phyloP scores from a whole-genome alignment of 2,888 invertebrate genomes.

The Cantharis nigra region DNA sequence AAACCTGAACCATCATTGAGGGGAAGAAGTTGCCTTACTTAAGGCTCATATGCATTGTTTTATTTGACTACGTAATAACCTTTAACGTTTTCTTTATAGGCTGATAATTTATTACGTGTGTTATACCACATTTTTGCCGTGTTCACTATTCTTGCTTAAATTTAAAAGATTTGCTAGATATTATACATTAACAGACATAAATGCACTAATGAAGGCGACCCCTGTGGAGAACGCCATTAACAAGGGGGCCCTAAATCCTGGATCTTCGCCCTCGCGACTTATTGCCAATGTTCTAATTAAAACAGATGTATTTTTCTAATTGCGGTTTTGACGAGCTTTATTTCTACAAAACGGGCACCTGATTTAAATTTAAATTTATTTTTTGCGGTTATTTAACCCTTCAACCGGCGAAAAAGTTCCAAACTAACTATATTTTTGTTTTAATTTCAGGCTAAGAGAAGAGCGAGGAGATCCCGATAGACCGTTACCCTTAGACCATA shows the following conservation, averaged over 20 bases:
- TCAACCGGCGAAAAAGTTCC: not conserved
- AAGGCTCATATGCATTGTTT: constrained; percentile 39
- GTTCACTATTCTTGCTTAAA: not conserved
- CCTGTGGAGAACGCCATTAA: constrained; percentile 48
- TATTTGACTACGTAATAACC: constrained; percentile 40
- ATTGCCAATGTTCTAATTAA: constrained; percentile 52
- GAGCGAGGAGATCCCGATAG: constrained; percentile 85
- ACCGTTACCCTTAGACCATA: constrained; percentile 78
- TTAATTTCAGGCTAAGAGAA: constrained; percentile 78
- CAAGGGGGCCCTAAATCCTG: constrained; percentile 42
- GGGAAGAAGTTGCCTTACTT: constrained; percentile 36
- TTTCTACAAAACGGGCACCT: constrained; percentile 39
- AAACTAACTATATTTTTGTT: constrained; percentile 33
- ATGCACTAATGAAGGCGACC: constrained; percentile 46
- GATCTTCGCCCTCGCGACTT: constrained; percentile 41
- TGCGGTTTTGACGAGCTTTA: constrained; percentile 31
- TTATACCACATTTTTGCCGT: constrained; percentile 18
- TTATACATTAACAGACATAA: constrained; percentile 32
- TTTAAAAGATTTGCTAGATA: constrained; percentile 25
- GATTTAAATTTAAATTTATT: constrained; percentile 30
- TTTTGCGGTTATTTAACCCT: not conserved
- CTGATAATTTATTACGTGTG: constrained; percentile 42
- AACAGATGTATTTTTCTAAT: constrained; percentile 54
- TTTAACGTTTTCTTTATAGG: constrained; percentile 38
- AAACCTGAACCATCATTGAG: constrained; percentile 37